A percentile compares a stretch with the other conserved stretches of the same genome.
These are phyloP conservation scores for Columba janthina DNA, from an alignment of 2,113 vertebrate species.

Conservation along the genomic window DNA sequence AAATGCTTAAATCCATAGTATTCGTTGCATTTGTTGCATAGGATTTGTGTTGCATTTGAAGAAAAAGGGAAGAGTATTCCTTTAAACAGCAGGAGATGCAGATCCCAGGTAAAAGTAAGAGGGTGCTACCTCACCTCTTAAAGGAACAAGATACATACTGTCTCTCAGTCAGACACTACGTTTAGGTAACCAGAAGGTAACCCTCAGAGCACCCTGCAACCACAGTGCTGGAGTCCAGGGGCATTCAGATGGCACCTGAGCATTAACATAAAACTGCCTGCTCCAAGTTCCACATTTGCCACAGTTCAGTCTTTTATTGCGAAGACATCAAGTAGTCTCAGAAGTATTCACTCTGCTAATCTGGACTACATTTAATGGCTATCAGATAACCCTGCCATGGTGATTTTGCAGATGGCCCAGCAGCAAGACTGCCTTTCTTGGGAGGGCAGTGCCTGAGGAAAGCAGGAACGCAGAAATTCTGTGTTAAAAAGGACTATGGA, in stretches of 20 bases:
- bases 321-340: slow-evolving; percentile 26
- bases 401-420: neutral
- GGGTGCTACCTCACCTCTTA: neutral
- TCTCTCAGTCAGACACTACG: neutral
- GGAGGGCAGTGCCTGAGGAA: neutral
- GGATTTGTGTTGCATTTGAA: neutral
- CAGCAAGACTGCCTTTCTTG: neutral
- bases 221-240: neutral
- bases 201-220: no score
- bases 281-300: neutral
- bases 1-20: neutral
- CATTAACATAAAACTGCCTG: neutral
- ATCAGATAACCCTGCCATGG: slow-evolving; percentile 2
- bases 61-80: neutral
- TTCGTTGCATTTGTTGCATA: no score
- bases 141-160: neutral
- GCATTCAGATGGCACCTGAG: slow-evolving; percentile 20
- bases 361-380: slow-evolving; percentile 62
- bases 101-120: neutral
- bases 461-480: neutral
- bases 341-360: slow-evolving; percentile 45
- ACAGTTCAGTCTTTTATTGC: neutral
- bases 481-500: neutral
- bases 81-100: neutral
- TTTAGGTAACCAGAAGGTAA: neutral